Percentiles rank a stretch among this genome's conserved stretches.
These are phyloP conservation scores for Jordanella pulchra DNA, from an alignment of 2,797 vertebrate genomes.

Conservation along the genomic window DNA sequence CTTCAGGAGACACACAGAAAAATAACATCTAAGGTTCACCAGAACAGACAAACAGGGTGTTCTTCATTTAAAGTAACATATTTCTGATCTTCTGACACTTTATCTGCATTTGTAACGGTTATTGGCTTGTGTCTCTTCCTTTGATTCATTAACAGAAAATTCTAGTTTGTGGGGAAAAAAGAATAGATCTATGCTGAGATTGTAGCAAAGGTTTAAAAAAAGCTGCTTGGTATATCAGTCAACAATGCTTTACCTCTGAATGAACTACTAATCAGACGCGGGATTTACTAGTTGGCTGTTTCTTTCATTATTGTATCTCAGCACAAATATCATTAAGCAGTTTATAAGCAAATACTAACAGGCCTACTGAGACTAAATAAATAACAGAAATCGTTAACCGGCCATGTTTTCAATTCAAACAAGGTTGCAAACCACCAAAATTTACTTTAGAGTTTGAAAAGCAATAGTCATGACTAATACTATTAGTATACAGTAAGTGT, in stretches of 20 bases:
- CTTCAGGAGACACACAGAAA: conserved; percentile 24
- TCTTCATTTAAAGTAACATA: not conserved
- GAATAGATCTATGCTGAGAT: too few species aligned
- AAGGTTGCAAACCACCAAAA: not conserved
- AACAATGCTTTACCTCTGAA: not conserved
- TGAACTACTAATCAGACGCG: not conserved
- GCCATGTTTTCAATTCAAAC: not conserved
- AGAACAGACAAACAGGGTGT: not conserved
- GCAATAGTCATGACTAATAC: not conserved
- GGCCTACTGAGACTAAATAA: not conserved
- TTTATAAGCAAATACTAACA: not conserved
- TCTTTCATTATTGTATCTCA: not conserved
- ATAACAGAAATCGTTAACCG: not conserved
- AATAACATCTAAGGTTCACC: not conserved
- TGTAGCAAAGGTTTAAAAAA: too few species aligned
- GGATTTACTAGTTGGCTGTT: not conserved
- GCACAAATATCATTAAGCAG: not conserved
- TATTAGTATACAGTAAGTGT: not conserved
- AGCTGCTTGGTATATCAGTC: not conserved
- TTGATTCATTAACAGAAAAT: not conserved
- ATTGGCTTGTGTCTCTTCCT: not conserved
- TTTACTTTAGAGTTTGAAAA: not conserved
- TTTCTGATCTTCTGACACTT: not conserved
- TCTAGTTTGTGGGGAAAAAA: not conserved
- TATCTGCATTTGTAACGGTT: not conserved